Evolutionary conservation across 2,888 invertebrate genomes (phyloP), one percentile per base, ranked within the genome.

Genomic region (Scelioninae gen. 2): DNA sequence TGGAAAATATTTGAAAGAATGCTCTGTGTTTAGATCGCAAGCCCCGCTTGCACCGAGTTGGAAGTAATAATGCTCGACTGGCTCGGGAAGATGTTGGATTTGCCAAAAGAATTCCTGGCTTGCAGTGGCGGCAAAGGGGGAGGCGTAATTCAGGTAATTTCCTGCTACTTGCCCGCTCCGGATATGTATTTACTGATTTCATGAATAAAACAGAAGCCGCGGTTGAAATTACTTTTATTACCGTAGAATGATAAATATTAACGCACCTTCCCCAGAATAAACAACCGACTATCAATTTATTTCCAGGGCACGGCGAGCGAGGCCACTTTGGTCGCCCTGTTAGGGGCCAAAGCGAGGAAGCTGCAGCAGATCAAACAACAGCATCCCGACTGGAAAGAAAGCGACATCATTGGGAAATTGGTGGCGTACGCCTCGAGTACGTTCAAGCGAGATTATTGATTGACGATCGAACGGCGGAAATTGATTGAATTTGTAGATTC

Each of bases 41-140:
- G 94, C 81, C 96, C 96, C 0, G 95, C 95, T 0, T 96, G 95
- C 84, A 97, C 97, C 0, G 97, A 97, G 86, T 88, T 97, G 25
- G 97, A 97, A 87, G 94, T 96, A 7, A 90, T 94, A 1, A 94
- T 95, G 79, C 93, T 96, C 93, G 94, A 97, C 85, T 97, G 97
- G 97, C 87, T 97, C 37, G 97, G 94, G 1, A 94, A 95, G 86
- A 88, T 96, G 83, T 86, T 97, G 13, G 91, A 91, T 41, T 87
- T 97, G 10, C 97, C 97, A 0, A 89, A 92, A 69, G 91, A 93
- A 75, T 97, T 96, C 82, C 88, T 96, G 7, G 93, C 93, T 80
- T 90, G 91, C 78, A 90, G 91, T 1, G 90, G 91, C 41, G 94
- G 94, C 1, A 91, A 92, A 10, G 95, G 96, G 0, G 96, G 96